Conservation (phyloP, 30 jellyfish, hydroid and myxozoan species). For the Hydractinia symbiolongicarpus region DNA sequence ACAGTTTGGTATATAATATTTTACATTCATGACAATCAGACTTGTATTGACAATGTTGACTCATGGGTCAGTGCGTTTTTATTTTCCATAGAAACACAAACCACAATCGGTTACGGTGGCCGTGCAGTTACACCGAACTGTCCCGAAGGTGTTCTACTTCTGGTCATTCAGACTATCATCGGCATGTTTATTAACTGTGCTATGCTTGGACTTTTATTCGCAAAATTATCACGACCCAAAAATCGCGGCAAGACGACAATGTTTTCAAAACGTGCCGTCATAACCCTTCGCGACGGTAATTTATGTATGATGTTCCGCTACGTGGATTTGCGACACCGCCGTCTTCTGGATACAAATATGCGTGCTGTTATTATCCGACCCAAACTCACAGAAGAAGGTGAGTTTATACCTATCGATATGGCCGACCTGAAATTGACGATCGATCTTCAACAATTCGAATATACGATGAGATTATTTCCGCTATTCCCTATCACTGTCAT, state of each 20-base stretch:
- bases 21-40: constrained; percentile 36
- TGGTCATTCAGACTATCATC: constrained; percentile 59
- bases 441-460: constrained; percentile 60
- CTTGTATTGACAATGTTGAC: constrained; percentile 75
- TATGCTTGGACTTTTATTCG: constrained; percentile 72
- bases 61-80: constrained; percentile 85
- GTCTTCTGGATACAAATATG: constrained; percentile 71
- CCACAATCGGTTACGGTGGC: constrained; percentile 94
- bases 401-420: constrained; percentile 56
- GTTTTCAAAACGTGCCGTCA: constrained; percentile 67
- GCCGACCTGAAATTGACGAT: constrained; percentile 65
- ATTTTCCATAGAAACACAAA: constrained; percentile 83
- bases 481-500: constrained; percentile 60
- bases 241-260: constrained; percentile 80
- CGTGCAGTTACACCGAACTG: constrained; percentile 87
- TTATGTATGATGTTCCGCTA: constrained; percentile 64
- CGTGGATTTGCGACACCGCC: constrained; percentile 69
- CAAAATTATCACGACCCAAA: constrained; percentile 78
- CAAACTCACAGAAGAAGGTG: constrained; percentile 71
- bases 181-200: constrained; percentile 84
- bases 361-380: constrained; percentile 74
- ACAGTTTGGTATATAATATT: constrained; percentile 64
- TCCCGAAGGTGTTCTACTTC: constrained; percentile 75
- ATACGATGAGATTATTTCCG: constrained; percentile 76
- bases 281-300: constrained; percentile 65